Base-by-base conservation (phyloP, 2,888 invertebrate species). In the Drosophila sordidula region DNA sequence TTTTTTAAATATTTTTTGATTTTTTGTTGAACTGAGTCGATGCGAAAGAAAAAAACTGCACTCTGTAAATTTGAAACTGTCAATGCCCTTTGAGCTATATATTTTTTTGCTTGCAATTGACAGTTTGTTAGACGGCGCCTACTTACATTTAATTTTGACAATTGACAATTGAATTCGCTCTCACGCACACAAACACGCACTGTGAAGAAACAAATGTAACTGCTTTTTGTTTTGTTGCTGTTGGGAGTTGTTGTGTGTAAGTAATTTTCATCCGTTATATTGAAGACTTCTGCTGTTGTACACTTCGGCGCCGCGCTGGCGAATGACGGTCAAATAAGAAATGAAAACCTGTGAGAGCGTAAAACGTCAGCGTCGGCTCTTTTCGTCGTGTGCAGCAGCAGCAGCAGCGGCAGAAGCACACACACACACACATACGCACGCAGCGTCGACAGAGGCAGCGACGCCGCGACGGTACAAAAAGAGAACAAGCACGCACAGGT, bases 321-420 rank as follows among this genome's bases (percentile, higher is more conserved):
- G 83, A 84, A 81, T 84, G 84, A 85, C 75, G 75, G 85, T 73
- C 78, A 78, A 87, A 88, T 88, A 87, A 85, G 88, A 86, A 84
- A 82, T 82, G 86, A 81, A 81, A 85, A 87, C 77, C 79, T 81
- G 80, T 55, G 88, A 82, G 80, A 75, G 75, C 75, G 77, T 61
- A 56, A 59, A 75, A 36, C 74, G 52, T 47, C 51, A 50, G 46
- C 69, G 62, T 63, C 72, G 76, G 77, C 51, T 50, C 65, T 64
- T 75, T 52, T 39, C 34, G 39, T 70, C 71, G 70, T 52, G 71
- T 63, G 64, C 63, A 56, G 39, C 49, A 45, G 51, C 34, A 39
- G 14, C 39, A 12, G 49, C 49, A 34, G 42, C 54, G 49, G 38
- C 52, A 46, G n/a, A n/a, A 34, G 4, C 39, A 39, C 16, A 16